Base-by-base conservation (phyloP, 2,888 invertebrate species). In the Cryptophagus acutangulus region DNA sequence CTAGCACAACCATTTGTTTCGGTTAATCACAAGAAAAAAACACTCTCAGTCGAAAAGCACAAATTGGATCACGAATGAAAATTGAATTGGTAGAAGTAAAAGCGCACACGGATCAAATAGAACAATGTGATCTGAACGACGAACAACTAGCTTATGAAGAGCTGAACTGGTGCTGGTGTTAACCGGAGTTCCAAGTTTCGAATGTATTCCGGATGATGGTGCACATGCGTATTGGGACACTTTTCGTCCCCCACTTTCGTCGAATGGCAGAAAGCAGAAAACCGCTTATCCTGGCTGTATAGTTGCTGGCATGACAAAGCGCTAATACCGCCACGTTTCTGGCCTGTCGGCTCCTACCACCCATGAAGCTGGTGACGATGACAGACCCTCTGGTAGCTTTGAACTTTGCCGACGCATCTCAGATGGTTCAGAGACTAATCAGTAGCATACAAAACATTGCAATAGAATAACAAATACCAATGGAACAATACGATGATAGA, bases 1-100 rank as follows among this genome's bases (percentile, higher is more conserved):
- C 89, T 73, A 90, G 79, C 71, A 90, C 89, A 76, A 89, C 89
- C 90, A 90, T 90, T 75, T 74, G 74, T 14, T 9, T 10, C 12
- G n/a, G 3, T 4, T 26, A 26, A n/a, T n/a, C n/a, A n/a, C n/a
- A n/a, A n/a, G n/a, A n/a, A n/a, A n/a, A 26, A 8, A 3, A 6
- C 10, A n/a, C 12, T 26, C 12, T 3, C 12, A 26, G 3, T 26
- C 10, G 12, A 26, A 26, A 26, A 3, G 12, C 26, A 26, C 3
- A 6, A 26, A 26, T 26, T 26, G 26, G 12, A 4, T 26, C 26
- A 26, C 26, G 26, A 26, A 3, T 13, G 26, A 26, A 26, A n/a
- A n/a, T n/a, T n/a, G n/a, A n/a, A n/a, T n/a, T n/a, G n/a, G n/a
- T n/a, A n/a, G n/a, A n/a, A n/a, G n/a, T n/a, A n/a, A n/a, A n/a